phyloP scores from a whole-genome alignment of 2,888 invertebrate genomes.

The Lasioglossum morio region DNA sequence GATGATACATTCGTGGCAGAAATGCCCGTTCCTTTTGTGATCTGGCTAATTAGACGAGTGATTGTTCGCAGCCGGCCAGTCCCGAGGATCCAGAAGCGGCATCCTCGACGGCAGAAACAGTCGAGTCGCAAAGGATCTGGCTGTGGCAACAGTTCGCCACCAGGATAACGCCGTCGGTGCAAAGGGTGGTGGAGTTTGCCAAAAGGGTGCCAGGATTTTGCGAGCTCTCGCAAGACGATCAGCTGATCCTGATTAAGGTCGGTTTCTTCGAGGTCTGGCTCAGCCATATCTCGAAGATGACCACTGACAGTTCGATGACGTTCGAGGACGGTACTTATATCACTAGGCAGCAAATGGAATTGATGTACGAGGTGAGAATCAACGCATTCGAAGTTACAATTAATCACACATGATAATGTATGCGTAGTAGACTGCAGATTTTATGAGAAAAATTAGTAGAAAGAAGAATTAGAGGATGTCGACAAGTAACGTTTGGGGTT shows the following conservation, averaged over 20 bases:
- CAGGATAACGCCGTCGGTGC: constrained; percentile 95
- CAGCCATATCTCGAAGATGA: constrained; percentile 93
- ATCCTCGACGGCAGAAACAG: constrained; percentile 88
- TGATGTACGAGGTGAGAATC: constrained; percentile 91
- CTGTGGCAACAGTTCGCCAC: constrained; percentile 96
- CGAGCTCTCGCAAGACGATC: constrained; percentile 96
- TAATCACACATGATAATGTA: too few relatives aligned
- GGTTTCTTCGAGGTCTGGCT: constrained; percentile 99
- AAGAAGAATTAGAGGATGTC: too few relatives aligned
- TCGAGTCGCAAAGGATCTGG: constrained; percentile 91
- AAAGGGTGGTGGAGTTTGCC: constrained; percentile 97
- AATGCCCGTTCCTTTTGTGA: constrained; percentile 61
- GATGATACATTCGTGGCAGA: constrained; percentile 34
- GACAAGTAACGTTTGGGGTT: too few relatives aligned
- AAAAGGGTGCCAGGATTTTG: constrained; percentile 97
- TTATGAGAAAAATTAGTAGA: too few relatives aligned
- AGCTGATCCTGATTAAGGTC: constrained; percentile 97
- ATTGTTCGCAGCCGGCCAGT: constrained; percentile 80
- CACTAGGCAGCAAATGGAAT: constrained; percentile 92
- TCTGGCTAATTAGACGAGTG: constrained; percentile 68
- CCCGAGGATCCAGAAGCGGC: constrained; percentile 86
- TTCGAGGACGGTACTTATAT: constrained; percentile 96
- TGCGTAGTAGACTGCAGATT: too few relatives aligned
- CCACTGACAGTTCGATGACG: constrained; percentile 91
- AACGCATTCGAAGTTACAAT: neutral